Evolutionary conservation across 37 sponge, comb jelly and placozoan genomes (phyloP).

Genomic region (Petrosia ficiformis): DNA sequence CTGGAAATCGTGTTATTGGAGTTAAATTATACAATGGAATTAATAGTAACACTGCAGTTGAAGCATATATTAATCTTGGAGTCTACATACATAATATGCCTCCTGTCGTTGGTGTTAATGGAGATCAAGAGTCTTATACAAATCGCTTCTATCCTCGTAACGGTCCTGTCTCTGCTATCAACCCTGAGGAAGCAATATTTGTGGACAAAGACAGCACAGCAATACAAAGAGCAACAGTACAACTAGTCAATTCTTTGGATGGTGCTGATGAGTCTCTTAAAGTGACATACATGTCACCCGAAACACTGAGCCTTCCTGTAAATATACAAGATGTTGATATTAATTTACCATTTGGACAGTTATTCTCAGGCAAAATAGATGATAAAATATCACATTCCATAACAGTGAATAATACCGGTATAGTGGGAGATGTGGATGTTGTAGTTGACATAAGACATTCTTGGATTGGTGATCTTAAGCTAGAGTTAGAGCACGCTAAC

Average conservation of each 20-base stretch:
- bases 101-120: slow-evolving; percentile 61
- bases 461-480: slow-evolving; percentile 81
- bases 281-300: slow-evolving; percentile 59
- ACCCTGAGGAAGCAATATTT: slow-evolving; percentile 39
- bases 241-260: slow-evolving; percentile 50
- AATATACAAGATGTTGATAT: slow-evolving; percentile 49
- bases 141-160: slow-evolving; percentile 61
- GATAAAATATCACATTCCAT: slow-evolving; percentile 57
- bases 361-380: slow-evolving; percentile 24
- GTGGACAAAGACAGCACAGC: slow-evolving; percentile 64
- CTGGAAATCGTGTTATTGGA: slow-evolving; percentile 39
- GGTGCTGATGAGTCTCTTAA: slow-evolving; percentile 44
- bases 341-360: slow-evolving; percentile 54
- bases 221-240: slow-evolving; percentile 44
- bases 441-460: slow-evolving; percentile 87
- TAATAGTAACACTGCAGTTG: slow-evolving; percentile 7
- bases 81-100: slow-evolving; percentile 50
- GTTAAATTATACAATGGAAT: slow-evolving; percentile 63
- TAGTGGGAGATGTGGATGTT: slow-evolving; percentile 74
- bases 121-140: slow-evolving; percentile 14
- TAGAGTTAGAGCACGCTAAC: slow-evolving; percentile 73
- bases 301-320: slow-evolving; percentile 52
- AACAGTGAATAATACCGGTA: slow-evolving; percentile 10
- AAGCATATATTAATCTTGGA: slow-evolving; percentile 23
- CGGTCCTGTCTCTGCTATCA: slow-evolving; percentile 54